Evolutionary conservation across 2,797 vertebrate genomes (phyloP), one percentile per base, ranked within the genome.

Genomic region (Malurus splendens): DNA sequence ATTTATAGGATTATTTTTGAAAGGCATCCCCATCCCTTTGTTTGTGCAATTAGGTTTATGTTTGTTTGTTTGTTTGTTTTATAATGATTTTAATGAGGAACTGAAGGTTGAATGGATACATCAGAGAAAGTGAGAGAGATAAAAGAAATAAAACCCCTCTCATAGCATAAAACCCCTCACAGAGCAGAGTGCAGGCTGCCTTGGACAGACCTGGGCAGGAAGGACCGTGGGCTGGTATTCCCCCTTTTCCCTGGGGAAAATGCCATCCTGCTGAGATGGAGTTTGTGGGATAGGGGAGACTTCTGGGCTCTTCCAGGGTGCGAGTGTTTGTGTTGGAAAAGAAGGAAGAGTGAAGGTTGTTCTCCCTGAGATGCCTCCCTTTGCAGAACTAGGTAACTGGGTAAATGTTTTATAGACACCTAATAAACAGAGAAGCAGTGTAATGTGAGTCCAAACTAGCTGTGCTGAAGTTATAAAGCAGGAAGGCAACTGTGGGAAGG

Each of bases 1-100:
- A 96, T 94, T 96, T 95, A 94, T 91, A 87, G 84, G 89, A 93
- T 94, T 96, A 93, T 96, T 96, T 96, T 95, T 87, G 90, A 95
- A 95, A 96, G 77, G 68, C 82, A 95, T 86, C 82, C 64, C 66
- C 72, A 76, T 52, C 44, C 71, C 84, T 95, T 90, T 91, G 89
- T 93, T 94, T 92, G 89, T 41, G 17, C 64, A 96, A 90, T 95
- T 94, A 95, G 68, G 2, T 50, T 65, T n/a, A n/a, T n/a, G n/a
- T 55, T 8, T 41, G 18, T 48, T 51, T 85, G 64, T 87, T 90
- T 79, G 89, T 94, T 94, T 90, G 74, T 93, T 92, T 81, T 57
- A 50, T 90, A 92, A 93, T 90, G 55, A 93, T 92, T 92, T 94
- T 92, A 89, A 79, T 94, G 87, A 89, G 66, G 52, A 88, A 70